phyloP scores from a whole-genome alignment of 2,888 invertebrate genomes.

The Macrophya alboannulata region DNA sequence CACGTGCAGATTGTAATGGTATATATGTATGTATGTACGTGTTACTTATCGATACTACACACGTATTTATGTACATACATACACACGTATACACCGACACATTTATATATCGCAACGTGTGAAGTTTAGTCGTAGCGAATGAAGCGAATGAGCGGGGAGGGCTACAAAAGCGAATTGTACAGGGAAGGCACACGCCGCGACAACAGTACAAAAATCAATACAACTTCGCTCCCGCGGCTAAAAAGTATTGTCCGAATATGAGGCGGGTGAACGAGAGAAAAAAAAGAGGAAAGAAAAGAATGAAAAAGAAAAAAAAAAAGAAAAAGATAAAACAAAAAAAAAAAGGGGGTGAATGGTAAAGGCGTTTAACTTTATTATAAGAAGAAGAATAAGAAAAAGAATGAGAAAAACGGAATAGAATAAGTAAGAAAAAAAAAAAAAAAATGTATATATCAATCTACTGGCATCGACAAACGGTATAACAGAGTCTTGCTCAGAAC shows the following conservation, averaged over 20 bases:
- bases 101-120: constrained; percentile 6
- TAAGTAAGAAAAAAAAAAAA: constrained; percentile 2
- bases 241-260: constrained; percentile 58
- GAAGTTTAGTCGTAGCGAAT: constrained; percentile 44
- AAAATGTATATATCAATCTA: not conserved
- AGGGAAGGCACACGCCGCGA: constrained; percentile 61
- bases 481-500: not conserved
- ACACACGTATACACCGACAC: not conserved
- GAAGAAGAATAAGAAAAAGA: not conserved
- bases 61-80: not conserved
- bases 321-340: not conserved
- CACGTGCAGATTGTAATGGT: not conserved
- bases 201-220: constrained; percentile 68
- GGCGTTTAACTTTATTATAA: constrained; percentile 25
- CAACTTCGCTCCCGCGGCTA: constrained; percentile 54
- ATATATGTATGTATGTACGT: not conserved
- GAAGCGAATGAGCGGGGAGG: constrained; percentile 46
- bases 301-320: constrained; percentile 29
- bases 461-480: constrained; percentile 21
- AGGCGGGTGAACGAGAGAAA: constrained; percentile 11
- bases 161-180: constrained; percentile 52
- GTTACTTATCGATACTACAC: constrained; percentile 31
- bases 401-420: not conserved
- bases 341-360: not conserved
- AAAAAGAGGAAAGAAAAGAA: not conserved